Evolutionary conservation across 2,888 invertebrate species (phyloP), one percentile per base, ranked within the genome.

Genomic region (Lasioglossum figueresi): DNA sequence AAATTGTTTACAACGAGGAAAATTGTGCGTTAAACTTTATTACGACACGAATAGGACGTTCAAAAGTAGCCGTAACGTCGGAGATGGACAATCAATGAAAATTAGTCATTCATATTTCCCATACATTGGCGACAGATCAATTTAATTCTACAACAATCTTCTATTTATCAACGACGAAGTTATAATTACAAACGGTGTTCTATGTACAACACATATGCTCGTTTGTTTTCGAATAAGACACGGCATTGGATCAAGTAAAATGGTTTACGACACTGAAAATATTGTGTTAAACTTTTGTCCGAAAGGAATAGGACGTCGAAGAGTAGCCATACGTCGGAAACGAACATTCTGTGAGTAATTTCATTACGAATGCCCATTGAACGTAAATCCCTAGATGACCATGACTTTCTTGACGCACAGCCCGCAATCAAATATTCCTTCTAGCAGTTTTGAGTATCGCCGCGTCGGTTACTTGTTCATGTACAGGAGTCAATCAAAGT

Each of bases 401-500:
- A 56, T 56, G 56, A 56, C 56, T n/a, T n/a, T 56, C 56, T 56
- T 56, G 56, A 56, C 56, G 4, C 4, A 3, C 8, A 10, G 52
- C n/a, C n/a, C n/a, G 56, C 63, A 63, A 31, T 63, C 6, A 16
- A 16, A 63, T 16, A 31, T 16, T 63, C 16, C 27, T 63, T 5
- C 0, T 31, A 5, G 31, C 16, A n/a, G n/a, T 40, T 40, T 40
- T n/a, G 70, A 40, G 4, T 23, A 70, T 37, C 68, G 4, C 68
- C 23, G n/a, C n/a, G 40, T 37, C 63, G 63, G 63, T 14, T 40
- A 37, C 23, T 8, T 68, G 6, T 59, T 14, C 31, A 6, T 2
- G 16, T 31, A 5, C 4, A 37, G 5, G n/a, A 19, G 79, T 79
- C 83, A 73, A 83, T 80, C 40, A 45, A 43, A n/a, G 34, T 10